A percentile compares a stretch with the other conserved stretches of the same genome.
phyloP scores from a whole-genome alignment of 2,797 vertebrate species.

The Dendrocincla fuliginosa region DNA sequence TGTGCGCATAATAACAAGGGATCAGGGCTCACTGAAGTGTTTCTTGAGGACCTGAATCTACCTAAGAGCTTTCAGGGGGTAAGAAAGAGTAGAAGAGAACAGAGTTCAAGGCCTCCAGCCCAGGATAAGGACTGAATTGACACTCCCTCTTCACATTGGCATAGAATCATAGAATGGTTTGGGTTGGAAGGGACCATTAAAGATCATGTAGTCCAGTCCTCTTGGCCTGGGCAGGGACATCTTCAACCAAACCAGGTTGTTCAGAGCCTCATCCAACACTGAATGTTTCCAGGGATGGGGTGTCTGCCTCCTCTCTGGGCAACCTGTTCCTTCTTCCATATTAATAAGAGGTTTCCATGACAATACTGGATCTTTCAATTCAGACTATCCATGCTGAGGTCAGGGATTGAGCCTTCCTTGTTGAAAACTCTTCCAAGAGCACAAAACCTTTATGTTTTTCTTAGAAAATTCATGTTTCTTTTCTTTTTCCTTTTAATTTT shows the following conservation, averaged over 20 bases:
- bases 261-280: rapidly evolving
- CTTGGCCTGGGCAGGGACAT: background rate
- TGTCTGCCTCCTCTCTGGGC: background rate
- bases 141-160: background rate
- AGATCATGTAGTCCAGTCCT: background rate
- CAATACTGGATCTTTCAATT: background rate
- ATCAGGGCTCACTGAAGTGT: background rate
- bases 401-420: background rate
- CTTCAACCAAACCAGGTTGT: background rate
- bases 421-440: background rate
- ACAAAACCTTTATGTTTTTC: background rate
- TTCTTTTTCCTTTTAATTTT: background rate
- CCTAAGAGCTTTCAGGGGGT: background rate
- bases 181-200: background rate
- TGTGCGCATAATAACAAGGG: rapidly evolving
- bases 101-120: background rate
- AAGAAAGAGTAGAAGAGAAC: background rate
- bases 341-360: background rate
- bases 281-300: background rate
- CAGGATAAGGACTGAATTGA: background rate
- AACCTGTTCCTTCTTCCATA: background rate
- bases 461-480: background rate
- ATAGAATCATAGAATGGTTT: background rate
- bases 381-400: background rate
- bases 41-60: background rate